Percentiles rank a stretch among this genome's conserved stretches.
These are phyloP conservation scores for Ypsolopha scabrella DNA, from an alignment of 2,888 invertebrate species.

Conservation along the genomic window DNA sequence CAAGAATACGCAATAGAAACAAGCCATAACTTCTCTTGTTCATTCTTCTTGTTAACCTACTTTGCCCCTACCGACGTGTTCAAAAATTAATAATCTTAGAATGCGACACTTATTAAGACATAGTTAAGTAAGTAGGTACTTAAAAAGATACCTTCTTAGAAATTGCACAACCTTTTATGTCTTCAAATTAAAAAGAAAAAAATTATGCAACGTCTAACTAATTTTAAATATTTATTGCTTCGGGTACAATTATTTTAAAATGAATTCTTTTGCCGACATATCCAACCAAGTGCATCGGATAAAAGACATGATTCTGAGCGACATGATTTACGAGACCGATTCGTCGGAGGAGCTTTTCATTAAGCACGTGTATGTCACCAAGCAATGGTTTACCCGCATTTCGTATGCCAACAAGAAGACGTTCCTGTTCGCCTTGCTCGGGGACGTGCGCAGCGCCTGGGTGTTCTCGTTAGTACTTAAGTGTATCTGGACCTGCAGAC, in stretches of 20 bases:
- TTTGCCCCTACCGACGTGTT: no score
- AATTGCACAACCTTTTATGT: no score
- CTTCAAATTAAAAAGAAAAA: no score
- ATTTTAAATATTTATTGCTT: no score
- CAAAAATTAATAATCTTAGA: no score
- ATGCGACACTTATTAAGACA: no score
- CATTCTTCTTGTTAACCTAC: no score
- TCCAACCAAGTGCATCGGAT: constrained; percentile 40
- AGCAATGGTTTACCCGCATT: constrained; percentile 44
- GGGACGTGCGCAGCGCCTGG: constrained; percentile 40
- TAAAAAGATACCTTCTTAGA: no score
- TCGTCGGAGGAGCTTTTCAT: constrained; percentile 22
- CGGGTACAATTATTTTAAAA: background rate
- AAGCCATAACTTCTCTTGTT: no score
- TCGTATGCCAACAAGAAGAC: constrained; percentile 46
- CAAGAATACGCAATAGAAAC: no score
- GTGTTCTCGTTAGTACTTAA: constrained; percentile 47
- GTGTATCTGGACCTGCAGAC: constrained; percentile 50
- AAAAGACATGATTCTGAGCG: constrained; percentile 44
- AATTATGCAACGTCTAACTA: no score
- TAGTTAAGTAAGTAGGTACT: no score
- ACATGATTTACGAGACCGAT: constrained; percentile 37
- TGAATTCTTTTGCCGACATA: constrained; percentile 32
- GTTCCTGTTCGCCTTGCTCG: constrained; percentile 34
- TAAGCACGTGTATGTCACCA: constrained; percentile 35